Evolutionary conservation across 1,140 invertebrate species (phyloP).

Genomic region (Phenacoccus solenopsis): DNA sequence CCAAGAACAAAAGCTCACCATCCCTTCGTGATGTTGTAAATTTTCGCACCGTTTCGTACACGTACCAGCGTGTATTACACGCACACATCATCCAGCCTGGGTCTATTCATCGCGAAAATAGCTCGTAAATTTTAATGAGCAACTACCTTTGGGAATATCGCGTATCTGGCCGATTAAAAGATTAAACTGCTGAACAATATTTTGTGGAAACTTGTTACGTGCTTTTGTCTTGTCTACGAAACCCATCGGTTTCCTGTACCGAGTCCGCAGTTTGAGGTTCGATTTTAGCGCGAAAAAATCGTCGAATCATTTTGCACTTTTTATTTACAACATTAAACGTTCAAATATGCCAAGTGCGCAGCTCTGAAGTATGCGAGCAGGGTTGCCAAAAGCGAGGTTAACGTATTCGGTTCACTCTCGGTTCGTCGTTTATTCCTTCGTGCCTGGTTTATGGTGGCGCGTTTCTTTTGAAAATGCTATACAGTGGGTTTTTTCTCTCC

Average conservation of each 20-base stretch:
- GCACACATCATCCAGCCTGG: not conserved
- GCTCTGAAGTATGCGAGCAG: not conserved
- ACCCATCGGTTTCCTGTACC: too few relatives aligned
- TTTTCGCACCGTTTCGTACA: not conserved
- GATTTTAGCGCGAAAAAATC: too few relatives aligned
- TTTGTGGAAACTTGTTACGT: too few relatives aligned
- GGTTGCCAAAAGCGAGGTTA: conserved; percentile 17
- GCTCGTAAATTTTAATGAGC: not conserved
- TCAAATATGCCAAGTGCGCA: too few relatives aligned
- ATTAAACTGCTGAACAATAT: too few relatives aligned
- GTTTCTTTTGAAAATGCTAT: not conserved
- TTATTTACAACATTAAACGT: too few relatives aligned
- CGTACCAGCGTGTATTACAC: not conserved
- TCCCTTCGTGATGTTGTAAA: not conserved
- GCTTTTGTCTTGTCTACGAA: too few relatives aligned
- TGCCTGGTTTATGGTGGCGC: not conserved
- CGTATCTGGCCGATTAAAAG: not conserved
- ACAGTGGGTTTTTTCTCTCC: not conserved
- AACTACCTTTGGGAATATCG: not conserved
- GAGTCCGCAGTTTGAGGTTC: too few relatives aligned
- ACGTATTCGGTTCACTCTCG: not conserved
- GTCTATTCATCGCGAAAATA: not conserved
- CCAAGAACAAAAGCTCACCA: not conserved
- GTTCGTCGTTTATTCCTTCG: not conserved
- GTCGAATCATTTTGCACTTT: too few relatives aligned